Evolutionary conservation across 2,888 invertebrate genomes (phyloP).

Genomic region (Parnassius smintheus): DNA sequence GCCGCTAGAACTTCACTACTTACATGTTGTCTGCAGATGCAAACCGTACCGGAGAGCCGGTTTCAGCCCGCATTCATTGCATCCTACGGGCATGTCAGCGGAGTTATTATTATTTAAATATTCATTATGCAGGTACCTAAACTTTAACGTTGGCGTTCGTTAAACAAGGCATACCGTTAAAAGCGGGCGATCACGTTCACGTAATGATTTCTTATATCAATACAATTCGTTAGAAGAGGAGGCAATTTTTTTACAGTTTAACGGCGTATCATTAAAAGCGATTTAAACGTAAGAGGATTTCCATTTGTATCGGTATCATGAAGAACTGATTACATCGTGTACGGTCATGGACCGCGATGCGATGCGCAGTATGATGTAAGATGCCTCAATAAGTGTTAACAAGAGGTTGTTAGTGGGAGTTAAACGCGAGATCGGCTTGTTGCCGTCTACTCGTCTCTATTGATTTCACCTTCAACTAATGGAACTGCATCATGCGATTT

Average conservation of each 20-base stretch:
- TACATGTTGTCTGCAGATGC: slow-evolving; percentile 38
- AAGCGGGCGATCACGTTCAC: slow-evolving; percentile 45
- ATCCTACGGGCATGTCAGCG: slow-evolving; percentile 7
- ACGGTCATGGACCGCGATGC: slow-evolving; percentile 44
- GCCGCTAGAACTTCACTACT: slow-evolving; percentile 1
- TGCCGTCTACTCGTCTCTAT: slow-evolving; percentile 47
- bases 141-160: slow-evolving; percentile 21
- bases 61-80: slow-evolving; percentile 13
- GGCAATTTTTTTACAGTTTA: slow-evolving; percentile 48
- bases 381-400: slow-evolving; percentile 64
- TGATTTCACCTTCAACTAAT: slow-evolving; percentile 62
- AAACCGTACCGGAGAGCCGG: slow-evolving; percentile 24
- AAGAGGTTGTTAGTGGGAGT: slow-evolving; percentile 55
- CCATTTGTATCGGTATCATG: slow-evolving; percentile 53
- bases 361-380: slow-evolving; percentile 61
- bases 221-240: slow-evolving; percentile 50
- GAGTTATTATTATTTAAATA: slow-evolving; percentile 19
- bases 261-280: slow-evolving; percentile 55
- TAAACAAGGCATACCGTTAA: slow-evolving; percentile 44
- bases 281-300: slow-evolving; percentile 51
- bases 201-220: slow-evolving; percentile 58
- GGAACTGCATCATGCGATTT: slow-evolving; percentile 51
- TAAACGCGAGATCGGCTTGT: slow-evolving; percentile 35
- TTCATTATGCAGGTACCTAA: slow-evolving; percentile 11
- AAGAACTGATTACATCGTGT: slow-evolving; percentile 57